Percentiles rank a stretch among this genome's conserved stretches.
These are phyloP conservation scores for Noctua fimbriata DNA, from an alignment of 2,888 invertebrate species.

Conservation along the genomic window DNA sequence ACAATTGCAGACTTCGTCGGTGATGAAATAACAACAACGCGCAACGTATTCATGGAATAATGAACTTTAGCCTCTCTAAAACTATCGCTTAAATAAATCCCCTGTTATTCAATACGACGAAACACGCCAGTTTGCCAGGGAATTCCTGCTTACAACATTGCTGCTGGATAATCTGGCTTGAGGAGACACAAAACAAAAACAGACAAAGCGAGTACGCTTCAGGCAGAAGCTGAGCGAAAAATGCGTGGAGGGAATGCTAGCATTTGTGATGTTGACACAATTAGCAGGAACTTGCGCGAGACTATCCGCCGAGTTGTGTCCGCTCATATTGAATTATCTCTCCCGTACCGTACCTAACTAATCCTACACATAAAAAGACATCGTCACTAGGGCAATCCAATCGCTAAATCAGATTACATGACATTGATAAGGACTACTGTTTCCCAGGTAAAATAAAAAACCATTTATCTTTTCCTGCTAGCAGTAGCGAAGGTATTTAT, in stretches of 20 bases:
- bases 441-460: slow-evolving; percentile 55
- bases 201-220: not conserved
- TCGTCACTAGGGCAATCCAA: slow-evolving; percentile 39
- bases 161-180: not conserved
- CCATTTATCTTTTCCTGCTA: slow-evolving; percentile 69
- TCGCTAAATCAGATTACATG: slow-evolving; percentile 51
- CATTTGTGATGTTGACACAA: not conserved
- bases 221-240: not conserved
- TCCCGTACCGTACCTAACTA: not conserved
- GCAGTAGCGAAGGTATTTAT: slow-evolving; percentile 64
- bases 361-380: slow-evolving; percentile 24
- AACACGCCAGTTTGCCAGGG: slow-evolving; percentile 16
- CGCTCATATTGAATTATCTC: not conserved
- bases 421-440: slow-evolving; percentile 62
- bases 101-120: slow-evolving; percentile 7
- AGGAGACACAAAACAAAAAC: not conserved
- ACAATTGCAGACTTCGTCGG: not conserved
- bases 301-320: not conserved
- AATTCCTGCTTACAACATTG: slow-evolving; percentile 12
- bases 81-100: slow-evolving; percentile 20
- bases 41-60: not conserved
- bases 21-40: not conserved
- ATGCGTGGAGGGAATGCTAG: not conserved
- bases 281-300: not conserved
- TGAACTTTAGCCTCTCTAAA: slow-evolving; percentile 29